Percentiles rank a stretch among this genome's conserved stretches.
phyloP scores from a whole-genome alignment of 2,797 vertebrate species.

The Anabas testudineus region DNA sequence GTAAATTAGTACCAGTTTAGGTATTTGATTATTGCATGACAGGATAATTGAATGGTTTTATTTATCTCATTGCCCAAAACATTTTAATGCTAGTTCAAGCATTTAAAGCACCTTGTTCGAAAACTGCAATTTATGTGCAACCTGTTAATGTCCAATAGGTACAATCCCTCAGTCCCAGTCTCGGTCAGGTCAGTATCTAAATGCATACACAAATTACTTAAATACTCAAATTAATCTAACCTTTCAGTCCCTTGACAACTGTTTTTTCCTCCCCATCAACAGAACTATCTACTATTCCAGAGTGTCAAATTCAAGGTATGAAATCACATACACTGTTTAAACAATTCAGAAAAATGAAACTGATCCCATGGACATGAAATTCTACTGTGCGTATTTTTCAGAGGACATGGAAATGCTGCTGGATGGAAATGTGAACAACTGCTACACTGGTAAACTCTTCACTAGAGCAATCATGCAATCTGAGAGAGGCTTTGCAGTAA shows the following conservation, averaged over 20 bases:
- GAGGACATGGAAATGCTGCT: constrained; percentile 52
- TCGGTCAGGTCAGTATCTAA: constrained; percentile 56
- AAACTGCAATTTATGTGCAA: too few species aligned
- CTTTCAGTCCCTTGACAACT: constrained; percentile 9
- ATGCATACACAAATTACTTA: background rate
- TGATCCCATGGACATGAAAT: background rate
- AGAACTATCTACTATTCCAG: constrained; percentile 78
- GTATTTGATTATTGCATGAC: background rate
- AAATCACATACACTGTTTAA: background rate
- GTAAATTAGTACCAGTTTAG: background rate
- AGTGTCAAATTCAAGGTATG: constrained; percentile 70
- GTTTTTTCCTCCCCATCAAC: constrained; percentile 17
- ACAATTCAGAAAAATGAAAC: background rate
- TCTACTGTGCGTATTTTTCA: constrained; percentile 31
- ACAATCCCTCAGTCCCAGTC: background rate
- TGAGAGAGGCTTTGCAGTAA: background rate
- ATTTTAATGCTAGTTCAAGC: background rate
- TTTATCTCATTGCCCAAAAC: background rate
- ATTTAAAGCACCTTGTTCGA: background rate
- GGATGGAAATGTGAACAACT: constrained; percentile 47
- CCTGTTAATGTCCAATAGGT: constrained; percentile 26
- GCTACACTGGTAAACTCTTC: constrained; percentile 56
- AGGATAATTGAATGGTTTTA: background rate
- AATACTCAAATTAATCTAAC: too few species aligned
- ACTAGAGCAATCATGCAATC: background rate